These are phyloP conservation scores for Pygmarrhopalites habei DNA, from an alignment of 1,140 invertebrate genomes.

Conservation along the genomic window DNA sequence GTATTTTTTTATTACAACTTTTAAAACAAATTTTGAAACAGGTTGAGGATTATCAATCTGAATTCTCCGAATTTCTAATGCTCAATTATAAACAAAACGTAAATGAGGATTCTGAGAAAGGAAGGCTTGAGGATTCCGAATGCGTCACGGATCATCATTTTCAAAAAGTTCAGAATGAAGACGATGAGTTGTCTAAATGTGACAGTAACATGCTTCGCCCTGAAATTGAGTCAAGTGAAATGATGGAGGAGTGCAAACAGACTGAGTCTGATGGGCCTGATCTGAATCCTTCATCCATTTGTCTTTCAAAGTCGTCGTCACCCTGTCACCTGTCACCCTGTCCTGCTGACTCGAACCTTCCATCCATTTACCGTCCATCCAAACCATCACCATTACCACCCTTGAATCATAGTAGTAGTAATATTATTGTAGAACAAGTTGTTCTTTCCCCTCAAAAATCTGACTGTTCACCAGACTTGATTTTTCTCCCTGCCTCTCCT, in stretches of 20 bases:
- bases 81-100: slow-evolving; percentile 22
- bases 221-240: background rate
- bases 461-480: background rate
- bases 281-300: background rate
- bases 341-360: no score
- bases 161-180: background rate
- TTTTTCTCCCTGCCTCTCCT: background rate
- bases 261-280: background rate
- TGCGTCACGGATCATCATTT: no score
- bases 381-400: no score
- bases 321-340: no score
- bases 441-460: background rate
- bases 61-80: slow-evolving; percentile 19
- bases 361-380: no score
- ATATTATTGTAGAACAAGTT: background rate
- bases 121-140: slow-evolving; percentile 1
- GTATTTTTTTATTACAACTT: no score
- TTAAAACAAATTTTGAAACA: no score
- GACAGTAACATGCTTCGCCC: background rate
- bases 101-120: slow-evolving; percentile 14
- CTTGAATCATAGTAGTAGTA: no score
- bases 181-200: background rate
- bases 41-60: slow-evolving; percentile 23
- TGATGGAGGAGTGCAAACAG: background rate
- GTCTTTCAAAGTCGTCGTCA: no score